Evolutionary conservation across 2,797 vertebrate genomes (phyloP), one percentile per base, ranked within the genome.

Genomic region (Sparidentex hasta): DNA sequence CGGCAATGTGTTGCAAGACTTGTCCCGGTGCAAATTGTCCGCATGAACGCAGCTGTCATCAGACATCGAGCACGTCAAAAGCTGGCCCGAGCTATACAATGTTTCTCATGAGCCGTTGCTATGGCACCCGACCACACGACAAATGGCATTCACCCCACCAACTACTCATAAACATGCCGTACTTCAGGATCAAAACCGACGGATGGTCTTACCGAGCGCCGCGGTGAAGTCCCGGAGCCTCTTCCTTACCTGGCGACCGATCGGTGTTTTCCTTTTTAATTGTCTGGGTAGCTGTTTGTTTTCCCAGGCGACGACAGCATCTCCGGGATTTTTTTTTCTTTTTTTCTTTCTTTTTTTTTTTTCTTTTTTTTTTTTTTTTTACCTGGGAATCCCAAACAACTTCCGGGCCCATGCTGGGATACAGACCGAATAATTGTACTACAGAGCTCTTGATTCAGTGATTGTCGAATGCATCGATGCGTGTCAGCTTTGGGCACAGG

Each of bases 401-500:
- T 96, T 96, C 95, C 96, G 96, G 96, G 93, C 94, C 94, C 93
- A 94, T 94, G 93, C 93, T 93, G 94, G 93, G 94, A 94, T 93
- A 91, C 94, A 96, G 95, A 91, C 94, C 82, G 81, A 93, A 87
- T 88, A 93, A 94, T 81, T 88, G 88, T 92, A 84, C 87, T 54
- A 71, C 88, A 89, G 88, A 92, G 73, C 81, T 81, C 83, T 61
- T 84, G 91, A 94, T 93, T 77, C 54, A 57, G 66, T 23, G 94
- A 95, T 90, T 71, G 86, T 76, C 93, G 95, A 96, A 90, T 73
- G 88, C 91, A 95, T 96, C 95, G 94, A 95, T 95, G 76, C 83
- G 63, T 87, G 80, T 79, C 61, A 82, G 67, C 66, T 67, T 58
- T 38, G 74, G 33, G 21, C 21, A 63, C 65, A 81, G 83, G 84